Conservation (phyloP, 2,888 invertebrate species). For the Leucophenga maculata region DNA sequence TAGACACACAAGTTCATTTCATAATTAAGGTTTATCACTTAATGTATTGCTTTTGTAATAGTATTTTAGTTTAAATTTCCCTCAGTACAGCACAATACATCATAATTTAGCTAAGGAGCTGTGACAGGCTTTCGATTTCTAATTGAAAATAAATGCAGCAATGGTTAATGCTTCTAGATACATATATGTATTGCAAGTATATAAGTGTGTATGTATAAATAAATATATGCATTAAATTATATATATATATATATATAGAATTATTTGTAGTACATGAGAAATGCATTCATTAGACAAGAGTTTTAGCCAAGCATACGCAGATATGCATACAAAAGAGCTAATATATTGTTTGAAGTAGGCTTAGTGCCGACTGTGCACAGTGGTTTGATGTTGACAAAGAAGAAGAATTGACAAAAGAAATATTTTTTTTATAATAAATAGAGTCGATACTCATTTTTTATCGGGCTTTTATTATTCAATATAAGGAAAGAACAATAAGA, state of each 20-base stretch:
- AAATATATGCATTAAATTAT: neutral
- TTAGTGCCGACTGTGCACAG: neutral
- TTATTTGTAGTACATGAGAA: slow-evolving; percentile 18
- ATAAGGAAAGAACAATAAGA: too few relatives aligned
- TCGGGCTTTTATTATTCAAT: too few relatives aligned
- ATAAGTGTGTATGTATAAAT: neutral
- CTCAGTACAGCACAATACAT: neutral
- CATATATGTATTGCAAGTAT: too few relatives aligned
- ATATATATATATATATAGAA: neutral
- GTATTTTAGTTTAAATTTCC: too few relatives aligned
- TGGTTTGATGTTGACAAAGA: slow-evolving; percentile 6
- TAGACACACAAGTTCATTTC: neutral
- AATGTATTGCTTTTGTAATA: too few relatives aligned
- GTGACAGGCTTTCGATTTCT: slow-evolving; percentile 12
- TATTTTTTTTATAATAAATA: too few relatives aligned
- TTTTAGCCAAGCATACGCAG: slow-evolving; percentile 9
- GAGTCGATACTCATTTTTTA: too few relatives aligned
- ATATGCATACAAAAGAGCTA: neutral
- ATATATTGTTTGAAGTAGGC: neutral
- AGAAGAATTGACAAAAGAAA: too few relatives aligned
- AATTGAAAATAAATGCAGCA: slow-evolving; percentile 15
- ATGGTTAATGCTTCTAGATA: neutral
- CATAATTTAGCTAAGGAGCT: slow-evolving; percentile 18
- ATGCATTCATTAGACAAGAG: slow-evolving; percentile 30
- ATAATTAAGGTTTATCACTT: too few relatives aligned